Conservation (phyloP, 2,797 vertebrate genomes). For the Schizopygopsis pylzovi region DNA sequence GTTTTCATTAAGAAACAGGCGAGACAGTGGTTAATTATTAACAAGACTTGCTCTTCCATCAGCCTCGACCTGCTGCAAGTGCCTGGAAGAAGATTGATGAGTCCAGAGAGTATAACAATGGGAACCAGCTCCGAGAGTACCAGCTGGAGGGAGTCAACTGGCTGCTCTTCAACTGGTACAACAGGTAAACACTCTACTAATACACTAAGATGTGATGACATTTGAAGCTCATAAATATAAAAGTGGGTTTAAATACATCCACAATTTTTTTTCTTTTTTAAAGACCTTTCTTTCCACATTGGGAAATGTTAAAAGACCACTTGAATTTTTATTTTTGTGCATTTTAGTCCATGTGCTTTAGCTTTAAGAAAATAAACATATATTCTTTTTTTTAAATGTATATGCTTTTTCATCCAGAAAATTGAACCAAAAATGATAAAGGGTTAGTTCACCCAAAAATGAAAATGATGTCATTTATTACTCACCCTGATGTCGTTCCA, state of each 20-base stretch:
- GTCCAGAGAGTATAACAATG: conserved; percentile 88
- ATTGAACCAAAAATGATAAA: background rate
- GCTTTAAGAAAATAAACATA: background rate
- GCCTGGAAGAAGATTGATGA: conserved; percentile 93
- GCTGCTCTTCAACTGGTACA: conserved; percentile 99
- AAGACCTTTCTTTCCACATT: background rate
- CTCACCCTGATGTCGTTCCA: too few species aligned
- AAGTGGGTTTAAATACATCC: background rate
- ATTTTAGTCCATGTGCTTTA: background rate
- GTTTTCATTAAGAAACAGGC: conserved; percentile 9
- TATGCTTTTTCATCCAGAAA: background rate
- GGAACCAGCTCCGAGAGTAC: conserved; percentile 91
- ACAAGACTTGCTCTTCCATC: background rate
- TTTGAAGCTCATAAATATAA: background rate
- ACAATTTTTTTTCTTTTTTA: background rate
- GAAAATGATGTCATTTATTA: too few species aligned
- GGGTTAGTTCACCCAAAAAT: too few species aligned
- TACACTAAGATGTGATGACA: background rate
- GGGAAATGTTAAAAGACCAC: background rate
- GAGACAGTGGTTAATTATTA: conserved; percentile 14
- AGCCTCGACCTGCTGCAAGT: conserved; percentile 82
- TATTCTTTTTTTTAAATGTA: background rate
- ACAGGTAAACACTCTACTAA: conserved; percentile 79
- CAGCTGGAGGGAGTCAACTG: conserved; percentile 97
- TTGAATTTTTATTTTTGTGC: background rate